Percentiles rank a stretch among this genome's conserved stretches.
phyloP scores from a whole-genome alignment of 1,140 invertebrate genomes.

The Delia radicum region DNA sequence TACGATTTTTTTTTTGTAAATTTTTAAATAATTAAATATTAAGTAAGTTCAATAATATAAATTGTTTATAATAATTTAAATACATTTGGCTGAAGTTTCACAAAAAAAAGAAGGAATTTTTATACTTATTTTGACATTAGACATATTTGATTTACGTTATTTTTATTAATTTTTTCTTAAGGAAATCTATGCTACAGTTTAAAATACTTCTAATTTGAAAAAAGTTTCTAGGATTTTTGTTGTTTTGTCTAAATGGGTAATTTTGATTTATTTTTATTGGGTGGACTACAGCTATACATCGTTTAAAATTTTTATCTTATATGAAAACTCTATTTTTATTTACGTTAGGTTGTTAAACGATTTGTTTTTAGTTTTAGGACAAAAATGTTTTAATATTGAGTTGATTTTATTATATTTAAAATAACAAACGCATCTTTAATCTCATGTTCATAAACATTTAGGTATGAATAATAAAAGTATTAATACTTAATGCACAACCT shows the following conservation, averaged over 20 bases:
- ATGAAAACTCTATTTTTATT: neutral
- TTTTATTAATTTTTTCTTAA: neutral
- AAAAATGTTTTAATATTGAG: neutral
- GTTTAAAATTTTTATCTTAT: too few relatives aligned
- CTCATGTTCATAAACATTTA: too few relatives aligned
- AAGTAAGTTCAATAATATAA: neutral
- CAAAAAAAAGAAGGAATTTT: neutral
- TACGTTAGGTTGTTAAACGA: neutral
- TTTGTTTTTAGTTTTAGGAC: neutral
- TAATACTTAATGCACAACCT: neutral
- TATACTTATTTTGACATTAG: neutral
- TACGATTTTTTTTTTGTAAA: neutral
- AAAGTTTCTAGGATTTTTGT: neutral
- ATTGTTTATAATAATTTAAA: conserved; percentile 12
- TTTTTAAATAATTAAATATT: conserved; percentile 6
- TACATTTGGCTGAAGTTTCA: conserved; percentile 22
- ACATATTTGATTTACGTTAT: neutral
- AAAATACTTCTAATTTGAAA: neutral
- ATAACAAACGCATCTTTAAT: too few relatives aligned
- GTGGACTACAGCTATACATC: neutral
- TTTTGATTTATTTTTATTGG: neutral
- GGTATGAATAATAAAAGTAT: too few relatives aligned
- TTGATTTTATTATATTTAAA: too few relatives aligned
- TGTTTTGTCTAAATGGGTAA: neutral
- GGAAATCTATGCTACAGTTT: neutral